These are phyloP conservation scores for Oxyteleia sp. DNA, from an alignment of 2,888 invertebrate genomes.

Conservation along the genomic window DNA sequence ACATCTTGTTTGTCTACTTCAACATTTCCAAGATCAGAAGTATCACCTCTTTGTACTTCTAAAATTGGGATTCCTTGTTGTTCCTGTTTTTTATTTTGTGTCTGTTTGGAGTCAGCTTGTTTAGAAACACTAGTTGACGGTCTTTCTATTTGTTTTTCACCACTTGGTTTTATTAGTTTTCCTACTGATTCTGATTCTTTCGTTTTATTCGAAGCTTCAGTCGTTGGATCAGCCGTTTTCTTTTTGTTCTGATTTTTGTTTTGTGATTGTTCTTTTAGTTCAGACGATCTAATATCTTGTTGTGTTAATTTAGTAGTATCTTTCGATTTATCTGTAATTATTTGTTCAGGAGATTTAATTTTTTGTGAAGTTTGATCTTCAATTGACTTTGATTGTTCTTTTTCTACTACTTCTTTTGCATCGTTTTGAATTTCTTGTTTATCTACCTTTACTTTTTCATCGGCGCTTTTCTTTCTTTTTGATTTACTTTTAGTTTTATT, in stretches of 20 bases:
- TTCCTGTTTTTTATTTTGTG: neutral
- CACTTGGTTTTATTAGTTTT: constrained; percentile 14
- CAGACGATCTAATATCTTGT: no score
- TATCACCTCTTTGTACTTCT: neutral
- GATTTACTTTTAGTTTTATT: constrained; percentile 38
- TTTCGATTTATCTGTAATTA: no score
- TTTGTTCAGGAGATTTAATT: no score
- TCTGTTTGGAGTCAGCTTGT: neutral
- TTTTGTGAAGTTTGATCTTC: no score
- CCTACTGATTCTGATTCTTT: constrained; percentile 47
- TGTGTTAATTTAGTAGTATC: no score
- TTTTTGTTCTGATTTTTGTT: neutral
- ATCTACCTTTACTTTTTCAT: constrained; percentile 64
- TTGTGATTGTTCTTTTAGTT: no score
- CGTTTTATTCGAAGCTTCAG: no score
- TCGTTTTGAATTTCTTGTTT: constrained; percentile 46
- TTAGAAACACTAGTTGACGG: neutral
- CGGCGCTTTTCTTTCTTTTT: constrained; percentile 41
- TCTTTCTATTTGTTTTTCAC: constrained; percentile 45
- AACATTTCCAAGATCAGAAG: neutral
- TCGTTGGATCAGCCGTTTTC: no score
- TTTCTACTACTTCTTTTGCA: constrained; percentile 15
- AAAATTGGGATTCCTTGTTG: neutral
- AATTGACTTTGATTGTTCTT: constrained; percentile 79
- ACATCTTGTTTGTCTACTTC: neutral